Evolutionary conservation across 2,888 invertebrate genomes (phyloP), one percentile per base, ranked within the genome.

Genomic region (Drosophila subquinaria): DNA sequence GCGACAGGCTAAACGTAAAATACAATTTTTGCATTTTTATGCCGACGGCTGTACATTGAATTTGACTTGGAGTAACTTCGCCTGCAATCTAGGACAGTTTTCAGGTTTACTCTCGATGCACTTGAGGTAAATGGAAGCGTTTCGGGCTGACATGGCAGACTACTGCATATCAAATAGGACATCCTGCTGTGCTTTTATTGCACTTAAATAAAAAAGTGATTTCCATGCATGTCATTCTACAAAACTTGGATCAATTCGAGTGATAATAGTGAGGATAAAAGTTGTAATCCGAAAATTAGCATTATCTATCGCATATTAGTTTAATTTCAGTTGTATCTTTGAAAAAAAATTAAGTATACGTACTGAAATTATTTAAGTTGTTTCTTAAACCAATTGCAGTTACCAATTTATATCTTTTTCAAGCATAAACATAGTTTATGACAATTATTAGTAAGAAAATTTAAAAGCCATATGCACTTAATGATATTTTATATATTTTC

Each of bases 41-140:
- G 85, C 85, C 89, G 61, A 48, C 48, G 81, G 85, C 87, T 60
- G 75, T 71, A 83, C 89, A 85, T 83, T 73, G 73, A 69, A 81
- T 83, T 76, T 76, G 74, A 75, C 82, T 84, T 68, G 69, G 23
- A 40, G 45, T 36, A 69, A 50, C 56, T 60, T 45, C 47, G 52
- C 15, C 55, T 65, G 60, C 52, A 72, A 42, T 57, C 61, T 62
- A 52, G 55, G 70, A 74, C 65, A 78, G 64, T 69, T 59, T 59
- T 42, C 59, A 69, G 69, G 64, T 73, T 55, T 15, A 33, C 33
- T 55, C 17, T 23, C 42, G 36, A 48, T 60, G 77, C 60, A 61
- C 78, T 59, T 27, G 36, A 53, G 47, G 61, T 69, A 42, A 61
- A 53, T 66, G 77, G 45, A 13, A 40, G 30, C 48, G 43, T 63